These are phyloP conservation scores for Heloderma charlesbogerti DNA, from an alignment of 2,113 vertebrate genomes.

Conservation along the genomic window DNA sequence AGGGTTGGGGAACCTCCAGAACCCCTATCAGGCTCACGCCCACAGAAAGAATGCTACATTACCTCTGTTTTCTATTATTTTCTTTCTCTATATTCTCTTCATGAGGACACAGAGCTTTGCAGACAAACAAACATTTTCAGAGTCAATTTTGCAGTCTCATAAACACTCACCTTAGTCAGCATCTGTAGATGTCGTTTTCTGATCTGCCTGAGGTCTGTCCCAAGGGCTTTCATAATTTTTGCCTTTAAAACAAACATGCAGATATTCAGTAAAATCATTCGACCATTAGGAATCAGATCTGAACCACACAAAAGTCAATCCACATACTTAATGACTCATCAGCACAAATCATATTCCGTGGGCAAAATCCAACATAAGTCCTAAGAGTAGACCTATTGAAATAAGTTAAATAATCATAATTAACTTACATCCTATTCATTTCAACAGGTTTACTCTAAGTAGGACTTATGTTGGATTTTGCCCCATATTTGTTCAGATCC, in stretches of 20 bases:
- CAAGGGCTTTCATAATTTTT: constrained; percentile 44
- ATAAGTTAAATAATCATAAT: too few relatives aligned
- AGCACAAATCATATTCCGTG: not conserved
- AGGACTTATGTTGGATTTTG: too few relatives aligned
- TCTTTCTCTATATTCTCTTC: too few relatives aligned
- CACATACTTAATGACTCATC: not conserved
- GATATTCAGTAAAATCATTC: not conserved
- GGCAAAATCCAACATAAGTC: too few relatives aligned
- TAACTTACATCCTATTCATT: too few relatives aligned
- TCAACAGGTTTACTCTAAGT: too few relatives aligned
- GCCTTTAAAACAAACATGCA: constrained; percentile 53
- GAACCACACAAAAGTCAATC: not conserved
- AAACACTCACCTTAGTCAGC: constrained; percentile 47
- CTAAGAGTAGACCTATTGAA: too few relatives aligned
- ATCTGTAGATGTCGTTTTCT: constrained; percentile 34
- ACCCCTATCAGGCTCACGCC: too few relatives aligned
- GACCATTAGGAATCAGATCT: not conserved
- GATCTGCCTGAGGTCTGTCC: constrained; percentile 46
- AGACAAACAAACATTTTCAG: not conserved
- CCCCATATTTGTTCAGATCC: too few relatives aligned
- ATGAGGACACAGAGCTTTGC: not conserved
- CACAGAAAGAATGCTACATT: too few relatives aligned
- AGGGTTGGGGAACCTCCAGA: too few relatives aligned
- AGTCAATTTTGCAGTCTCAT: not conserved
- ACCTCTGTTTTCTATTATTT: too few relatives aligned